These are phyloP conservation scores for Chionoecetes opilio DNA, from an alignment of 1,140 invertebrate species.

Conservation along the genomic window DNA sequence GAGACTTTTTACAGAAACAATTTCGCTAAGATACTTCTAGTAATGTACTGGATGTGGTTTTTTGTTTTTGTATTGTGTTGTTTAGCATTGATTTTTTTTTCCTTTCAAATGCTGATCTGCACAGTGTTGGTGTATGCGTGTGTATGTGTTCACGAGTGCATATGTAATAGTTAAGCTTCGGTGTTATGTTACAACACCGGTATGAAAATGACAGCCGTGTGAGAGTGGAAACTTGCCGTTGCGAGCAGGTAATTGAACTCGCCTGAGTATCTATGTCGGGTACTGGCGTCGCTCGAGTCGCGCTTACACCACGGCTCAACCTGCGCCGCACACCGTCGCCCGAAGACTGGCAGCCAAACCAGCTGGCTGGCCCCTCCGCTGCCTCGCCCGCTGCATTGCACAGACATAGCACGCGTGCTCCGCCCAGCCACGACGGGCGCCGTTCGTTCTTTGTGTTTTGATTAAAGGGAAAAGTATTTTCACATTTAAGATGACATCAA, in stretches of 20 bases:
- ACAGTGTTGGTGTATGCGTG: too few species aligned
- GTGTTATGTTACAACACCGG: not conserved
- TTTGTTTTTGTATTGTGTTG: too few species aligned
- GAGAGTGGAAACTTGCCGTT: not conserved
- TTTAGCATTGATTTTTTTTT: too few species aligned
- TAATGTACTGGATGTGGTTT: too few species aligned
- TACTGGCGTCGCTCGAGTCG: not conserved
- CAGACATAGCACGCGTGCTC: not conserved
- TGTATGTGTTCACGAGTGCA: too few species aligned
- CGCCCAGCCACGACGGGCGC: not conserved
- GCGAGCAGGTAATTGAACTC: not conserved
- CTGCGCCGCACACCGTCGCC: not conserved
- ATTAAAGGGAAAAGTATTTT: not conserved
- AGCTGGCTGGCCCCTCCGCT: not conserved
- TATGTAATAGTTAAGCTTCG: too few species aligned
- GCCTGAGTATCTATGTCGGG: not conserved
- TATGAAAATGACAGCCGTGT: not conserved
- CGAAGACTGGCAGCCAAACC: not conserved
- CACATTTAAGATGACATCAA: too few species aligned
- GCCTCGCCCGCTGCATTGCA: not conserved
- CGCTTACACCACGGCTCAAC: not conserved
- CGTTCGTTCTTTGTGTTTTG: not conserved
- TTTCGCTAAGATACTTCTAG: too few species aligned
- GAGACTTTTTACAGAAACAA: too few species aligned
- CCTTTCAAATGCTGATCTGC: too few species aligned